Percentiles rank a stretch among this genome's conserved stretches.
These are phyloP conservation scores for Triplophysa yarkandensis DNA, from an alignment of 2,797 vertebrate genomes.

Conservation along the genomic window DNA sequence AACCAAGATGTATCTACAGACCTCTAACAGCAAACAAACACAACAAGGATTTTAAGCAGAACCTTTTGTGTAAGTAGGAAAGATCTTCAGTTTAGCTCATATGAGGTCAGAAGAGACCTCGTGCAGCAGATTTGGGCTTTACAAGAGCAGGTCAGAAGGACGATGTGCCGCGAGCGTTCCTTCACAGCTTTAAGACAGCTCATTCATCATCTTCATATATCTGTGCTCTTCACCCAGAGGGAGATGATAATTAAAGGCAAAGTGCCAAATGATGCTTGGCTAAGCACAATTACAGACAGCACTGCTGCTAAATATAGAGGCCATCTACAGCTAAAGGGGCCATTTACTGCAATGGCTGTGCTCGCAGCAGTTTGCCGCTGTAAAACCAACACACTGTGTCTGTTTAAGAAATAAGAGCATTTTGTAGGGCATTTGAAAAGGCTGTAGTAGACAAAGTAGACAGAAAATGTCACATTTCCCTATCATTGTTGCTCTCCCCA, in stretches of 20 bases:
- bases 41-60: not conserved
- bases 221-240: slow-evolving; percentile 55
- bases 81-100: not conserved
- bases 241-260: slow-evolving; percentile 66
- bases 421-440: slow-evolving; percentile 58
- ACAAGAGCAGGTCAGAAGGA: slow-evolving; percentile 34
- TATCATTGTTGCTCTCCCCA: slow-evolving; percentile 35
- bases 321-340: slow-evolving; percentile 59
- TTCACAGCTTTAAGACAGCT: slow-evolving; percentile 61
- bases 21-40: too few species aligned
- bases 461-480: slow-evolving; percentile 22
- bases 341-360: slow-evolving; percentile 58
- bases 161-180: slow-evolving; percentile 22
- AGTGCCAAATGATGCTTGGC: slow-evolving; percentile 69
- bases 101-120: not conserved
- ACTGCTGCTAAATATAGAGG: slow-evolving; percentile 64
- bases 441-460: slow-evolving; percentile 19
- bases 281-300: slow-evolving; percentile 66
- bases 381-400: slow-evolving; percentile 36
- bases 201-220: slow-evolving; percentile 64
- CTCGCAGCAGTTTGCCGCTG: slow-evolving; percentile 46
- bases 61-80: not conserved
- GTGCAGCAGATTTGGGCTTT: not conserved
- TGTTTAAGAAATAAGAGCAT: slow-evolving; percentile 57
- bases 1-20: not conserved